Base-by-base conservation (phyloP, 2,113 vertebrate species). In the Conger conger region DNA sequence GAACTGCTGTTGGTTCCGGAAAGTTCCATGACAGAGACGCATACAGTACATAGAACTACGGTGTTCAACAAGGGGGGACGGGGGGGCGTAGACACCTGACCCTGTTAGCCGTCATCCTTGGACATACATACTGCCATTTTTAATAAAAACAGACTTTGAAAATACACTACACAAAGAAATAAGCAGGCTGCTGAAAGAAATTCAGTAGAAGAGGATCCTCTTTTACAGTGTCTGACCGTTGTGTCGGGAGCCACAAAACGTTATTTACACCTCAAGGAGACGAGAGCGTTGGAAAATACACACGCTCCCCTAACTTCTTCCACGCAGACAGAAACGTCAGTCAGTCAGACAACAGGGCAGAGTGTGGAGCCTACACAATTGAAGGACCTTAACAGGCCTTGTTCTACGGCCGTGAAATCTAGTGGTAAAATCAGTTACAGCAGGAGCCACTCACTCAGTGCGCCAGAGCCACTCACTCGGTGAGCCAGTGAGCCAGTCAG, bases 251-350 rank as follows among this genome's bases (percentile, higher is more conserved):
- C 50, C 82, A 27, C 50, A 79, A 53, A 78, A 78, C 53, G 45
- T 54, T 33, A 30, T 68, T 83, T 77, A 27, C 68, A 35, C 81
- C 63, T 88, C 80, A 53, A 79, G 68, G 86, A 40, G 54, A 78
- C 60, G 79, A 91, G 78, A 80, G 85, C 86, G 85, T 79, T 86
- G 79, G 60, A 50, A 87, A 81, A 86, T 83, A 76, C 57, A 84
- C 57, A 76, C 57, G 88, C 83, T 73, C 76, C 53, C 57, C 80
- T n/a, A 86, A 82, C 85, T 45, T 35, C 42, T 36, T 54, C 76
- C 87, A 91, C 89, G 87, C 86, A 83, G 82, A 89, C 78, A 83
- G 89, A 88, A 86, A 90, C 84, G 84, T 90, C 87, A 86, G 87
- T 91, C 78, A 63, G 82, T 40, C 23, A 82, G 83, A 83, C 37